Evolutionary conservation across 2,113 vertebrate species (phyloP).

Genomic region (Miniopterus natalensis): DNA sequence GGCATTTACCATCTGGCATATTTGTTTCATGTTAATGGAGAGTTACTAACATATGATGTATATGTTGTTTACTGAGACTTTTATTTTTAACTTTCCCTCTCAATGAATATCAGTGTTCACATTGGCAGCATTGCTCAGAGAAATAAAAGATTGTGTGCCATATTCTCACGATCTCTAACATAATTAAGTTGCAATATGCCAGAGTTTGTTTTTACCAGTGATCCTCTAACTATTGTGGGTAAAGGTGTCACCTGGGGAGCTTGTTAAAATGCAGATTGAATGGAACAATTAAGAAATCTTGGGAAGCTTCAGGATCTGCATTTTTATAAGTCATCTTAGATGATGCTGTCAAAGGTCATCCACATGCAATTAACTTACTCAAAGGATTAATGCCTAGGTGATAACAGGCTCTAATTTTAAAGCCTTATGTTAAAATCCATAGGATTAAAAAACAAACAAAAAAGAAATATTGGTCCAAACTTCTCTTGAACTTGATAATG

Average conservation of each 20-base stretch:
- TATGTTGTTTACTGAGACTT: conserved; percentile 56
- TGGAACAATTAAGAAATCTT: not conserved
- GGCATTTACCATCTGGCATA: conserved; percentile 76
- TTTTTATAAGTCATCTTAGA: not conserved
- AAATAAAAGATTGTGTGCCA: conserved; percentile 47
- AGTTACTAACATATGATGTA: conserved; percentile 66
- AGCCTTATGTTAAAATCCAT: not conserved
- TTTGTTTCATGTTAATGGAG: conserved; percentile 63
- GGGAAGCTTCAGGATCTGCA: not conserved
- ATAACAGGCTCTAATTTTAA: not conserved
- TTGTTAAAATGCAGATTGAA: conserved; percentile 62
- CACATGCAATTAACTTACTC: not conserved
- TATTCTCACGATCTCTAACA: conserved; percentile 45
- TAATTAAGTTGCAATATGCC: conserved; percentile 65
- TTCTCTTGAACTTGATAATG: not conserved
- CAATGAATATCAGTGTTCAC: conserved; percentile 27
- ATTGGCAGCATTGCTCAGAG: conserved; percentile 35
- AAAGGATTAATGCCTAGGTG: not conserved
- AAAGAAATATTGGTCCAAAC: not conserved
- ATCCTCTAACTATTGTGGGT: conserved; percentile 28
- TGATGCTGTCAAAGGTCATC: not conserved
- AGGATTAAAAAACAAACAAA: not conserved
- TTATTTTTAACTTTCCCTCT: conserved; percentile 64
- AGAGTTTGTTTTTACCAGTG: not conserved
- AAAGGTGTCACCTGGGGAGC: not conserved